Evolutionary conservation across 2,113 vertebrate genomes (phyloP).

Genomic region (Rissa tridactyla): DNA sequence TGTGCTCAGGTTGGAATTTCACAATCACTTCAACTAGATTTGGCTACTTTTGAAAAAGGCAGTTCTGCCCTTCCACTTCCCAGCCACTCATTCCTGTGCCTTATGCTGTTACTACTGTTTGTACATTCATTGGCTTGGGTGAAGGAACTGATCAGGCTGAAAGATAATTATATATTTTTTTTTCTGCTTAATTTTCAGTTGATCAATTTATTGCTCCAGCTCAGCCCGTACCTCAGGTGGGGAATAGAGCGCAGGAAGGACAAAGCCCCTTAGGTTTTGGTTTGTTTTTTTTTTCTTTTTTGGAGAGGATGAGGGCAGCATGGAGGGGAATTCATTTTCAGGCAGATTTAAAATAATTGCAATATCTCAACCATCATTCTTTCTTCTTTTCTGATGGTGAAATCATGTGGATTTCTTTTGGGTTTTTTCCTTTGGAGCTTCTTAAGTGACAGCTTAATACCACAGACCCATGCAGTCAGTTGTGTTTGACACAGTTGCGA

Average conservation of each 20-base stretch:
- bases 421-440: background rate
- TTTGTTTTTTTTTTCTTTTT: background rate
- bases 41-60: background rate
- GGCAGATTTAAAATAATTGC: background rate
- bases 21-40: background rate
- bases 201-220: background rate
- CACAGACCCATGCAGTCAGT: background rate
- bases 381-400: background rate
- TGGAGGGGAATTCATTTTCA: background rate
- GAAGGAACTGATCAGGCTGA: background rate
- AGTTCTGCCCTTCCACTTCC: background rate
- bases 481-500: background rate
- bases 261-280: background rate
- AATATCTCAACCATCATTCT: background rate
- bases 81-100: background rate
- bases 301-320: rapidly evolving
- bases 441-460: background rate
- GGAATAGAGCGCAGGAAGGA: background rate
- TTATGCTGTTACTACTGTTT: background rate
- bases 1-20: background rate
- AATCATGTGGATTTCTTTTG: background rate
- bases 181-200: background rate
- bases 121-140: background rate
- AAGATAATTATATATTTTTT: background rate
- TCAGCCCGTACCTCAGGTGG: background rate